Base-by-base conservation (phyloP, 2,113 vertebrate genomes). In the Psammodynastes pulverulentus region DNA sequence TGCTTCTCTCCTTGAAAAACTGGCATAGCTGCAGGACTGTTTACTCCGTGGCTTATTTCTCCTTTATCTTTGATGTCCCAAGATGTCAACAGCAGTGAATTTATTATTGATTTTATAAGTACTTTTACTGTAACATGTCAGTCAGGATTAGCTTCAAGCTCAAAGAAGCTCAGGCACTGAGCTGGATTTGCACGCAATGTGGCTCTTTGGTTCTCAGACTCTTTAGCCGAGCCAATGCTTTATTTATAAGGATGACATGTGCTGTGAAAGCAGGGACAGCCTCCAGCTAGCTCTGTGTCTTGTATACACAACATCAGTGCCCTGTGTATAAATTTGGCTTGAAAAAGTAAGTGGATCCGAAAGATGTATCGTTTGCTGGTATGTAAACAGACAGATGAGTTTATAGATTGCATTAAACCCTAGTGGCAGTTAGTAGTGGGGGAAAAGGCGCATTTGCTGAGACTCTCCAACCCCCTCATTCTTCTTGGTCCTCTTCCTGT, bases 41-140 rank as follows among this genome's bases (percentile, higher is more conserved):
- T 98, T 98, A 98, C 97, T 97, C 96, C 94, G 98, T 94, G 97
- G 97, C 97, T 99, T 98, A 98, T 98, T 98, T 98, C 98, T 97
- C 96, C 97, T 98, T 98, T 98, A 98, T 98, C 98, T 98, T 98
- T 97, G 97, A 98, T 98, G 98, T 98, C 98, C 97, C 97, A 97
- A 93, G 97, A 98, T 98, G 98, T 98, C 98, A 98, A 98, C 98
- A 97, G 97, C 98, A 98, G 98, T 98, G 98, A 98, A 99, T 99
- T 98, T 98, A 99, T 99, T 99, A 99, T 99, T 99, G 99, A 99
- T 99, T 99, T 98, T 97, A 98, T 99, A 98, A 99, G 98, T 99
- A 99, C 98, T 99, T 99, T 99, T 98, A 98, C 98, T 99, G 98
- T 98, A 99, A 99, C 98, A 98, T 98, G 99, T 99, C 99, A 98